Evolutionary conservation across 2,888 invertebrate species (phyloP), one percentile per base, ranked within the genome.

Genomic region (Acronicta psi): DNA sequence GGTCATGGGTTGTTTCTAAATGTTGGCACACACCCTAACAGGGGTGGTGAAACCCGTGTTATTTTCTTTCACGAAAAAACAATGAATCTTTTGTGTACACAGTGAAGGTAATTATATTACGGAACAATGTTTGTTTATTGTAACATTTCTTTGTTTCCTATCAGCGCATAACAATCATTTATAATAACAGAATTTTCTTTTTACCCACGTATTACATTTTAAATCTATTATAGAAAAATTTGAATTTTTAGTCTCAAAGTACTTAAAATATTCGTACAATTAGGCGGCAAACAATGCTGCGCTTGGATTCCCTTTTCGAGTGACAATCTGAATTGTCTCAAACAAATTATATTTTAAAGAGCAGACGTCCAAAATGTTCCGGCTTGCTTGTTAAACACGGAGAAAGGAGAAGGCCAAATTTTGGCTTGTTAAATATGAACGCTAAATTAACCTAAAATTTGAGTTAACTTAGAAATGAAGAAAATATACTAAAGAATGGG

Each of bases 331-430:
- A 59, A 57, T 56, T 55, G 59, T 37, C 47, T 49, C 56, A 52
- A 60, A 64, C 54, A 68, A 71, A 71, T 68, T 60, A 68, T 43
- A 60, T 65, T 71, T 69, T 47, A 58, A 53, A 65, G 41, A 58
- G 58, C 46, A 58, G 49, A 53, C 46, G 55, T 29, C 55, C 34
- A 54, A 45, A 64, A 50, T 65, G 60, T 71, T 71, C 57, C 18
- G 56, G 55, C 49, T 64, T 54, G 59, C 43, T 58, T 47, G 44
- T 47, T 38, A 65, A 58, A 51, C 41, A 29, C 13, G 25, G 14
- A 41, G 55, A 71, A 58, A 69, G 60, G 45, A 41, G n/a, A 38
- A 49, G 20, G 44, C 50, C 40, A 45, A 54, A 61, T 58, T 47
- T 50, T 36, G 31, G 40, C 18, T 38, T 45, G 14, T 20, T 36